These are phyloP conservation scores for Drosophila subpulchrella DNA, from an alignment of 1,140 invertebrate genomes.

Conservation along the genomic window DNA sequence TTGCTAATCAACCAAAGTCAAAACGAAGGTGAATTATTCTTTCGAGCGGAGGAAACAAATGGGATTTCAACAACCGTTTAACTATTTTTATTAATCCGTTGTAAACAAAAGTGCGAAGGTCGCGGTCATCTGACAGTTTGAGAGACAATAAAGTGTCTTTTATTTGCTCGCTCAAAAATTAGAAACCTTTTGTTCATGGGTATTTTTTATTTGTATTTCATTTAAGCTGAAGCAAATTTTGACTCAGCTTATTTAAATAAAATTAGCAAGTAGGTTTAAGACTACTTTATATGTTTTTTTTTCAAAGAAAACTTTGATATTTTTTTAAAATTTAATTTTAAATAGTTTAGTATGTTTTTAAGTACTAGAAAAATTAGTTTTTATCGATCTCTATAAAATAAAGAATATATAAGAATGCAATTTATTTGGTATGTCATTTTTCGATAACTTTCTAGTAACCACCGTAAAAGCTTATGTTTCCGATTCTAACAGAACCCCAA, in stretches of 20 bases:
- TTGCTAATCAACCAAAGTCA: slow-evolving; percentile 56
- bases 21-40: slow-evolving; percentile 46
- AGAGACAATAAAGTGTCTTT: slow-evolving; percentile 25
- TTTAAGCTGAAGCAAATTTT: slow-evolving; percentile 18
- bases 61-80: slow-evolving; percentile 9
- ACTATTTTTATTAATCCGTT: slow-evolving; percentile 43
- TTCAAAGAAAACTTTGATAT: neutral
- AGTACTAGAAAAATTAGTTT: too few species aligned
- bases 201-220: slow-evolving; percentile 18
- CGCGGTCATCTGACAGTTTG: slow-evolving; percentile 4
- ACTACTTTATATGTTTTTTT: neutral
- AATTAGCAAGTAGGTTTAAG: slow-evolving; percentile 4
- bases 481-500: too few species aligned
- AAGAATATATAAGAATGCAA: too few species aligned
- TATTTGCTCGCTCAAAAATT: slow-evolving; percentile 12
- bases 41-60: slow-evolving; percentile 5
- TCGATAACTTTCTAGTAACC: too few species aligned
- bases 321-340: neutral
- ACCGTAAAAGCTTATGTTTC: too few species aligned
- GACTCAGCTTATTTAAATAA: slow-evolving; percentile 23
- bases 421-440: too few species aligned
- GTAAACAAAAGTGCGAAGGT: slow-evolving; percentile 53
- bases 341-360: neutral
- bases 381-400: too few species aligned
- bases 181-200: slow-evolving; percentile 34